These are phyloP conservation scores for Periophthalmodon schlosseri DNA, from an alignment of 2,113 vertebrate species.

Conservation along the genomic window DNA sequence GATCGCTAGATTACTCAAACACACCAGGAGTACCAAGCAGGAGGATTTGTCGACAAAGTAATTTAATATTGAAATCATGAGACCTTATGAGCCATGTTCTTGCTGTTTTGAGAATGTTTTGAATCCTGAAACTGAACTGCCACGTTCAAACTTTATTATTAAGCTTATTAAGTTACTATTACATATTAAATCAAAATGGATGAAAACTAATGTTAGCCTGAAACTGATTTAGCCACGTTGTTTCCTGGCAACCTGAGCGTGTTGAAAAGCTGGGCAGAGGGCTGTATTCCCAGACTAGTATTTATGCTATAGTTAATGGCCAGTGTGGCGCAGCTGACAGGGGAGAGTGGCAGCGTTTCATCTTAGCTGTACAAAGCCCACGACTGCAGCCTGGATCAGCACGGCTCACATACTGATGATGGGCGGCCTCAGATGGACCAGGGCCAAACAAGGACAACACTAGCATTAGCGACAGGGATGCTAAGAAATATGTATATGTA, in stretches of 20 bases:
- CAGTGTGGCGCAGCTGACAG: background rate
- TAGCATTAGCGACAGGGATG: background rate
- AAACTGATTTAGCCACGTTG: background rate
- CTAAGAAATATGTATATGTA: background rate
- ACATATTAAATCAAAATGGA: background rate
- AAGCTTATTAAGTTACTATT: background rate
- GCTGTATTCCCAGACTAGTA: constrained; percentile 1
- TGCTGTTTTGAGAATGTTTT: background rate
- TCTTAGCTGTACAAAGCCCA: background rate
- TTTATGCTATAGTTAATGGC: constrained; percentile 9
- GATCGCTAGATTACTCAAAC: no score
- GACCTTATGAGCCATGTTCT: background rate
- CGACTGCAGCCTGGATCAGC: background rate
- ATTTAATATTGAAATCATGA: background rate
- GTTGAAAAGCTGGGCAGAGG: background rate
- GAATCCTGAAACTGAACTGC: background rate
- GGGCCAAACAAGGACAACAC: background rate
- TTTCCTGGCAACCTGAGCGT: constrained; percentile 7
- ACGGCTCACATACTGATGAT: constrained; percentile 1
- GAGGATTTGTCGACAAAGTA: background rate
- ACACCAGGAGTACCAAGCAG: no score
- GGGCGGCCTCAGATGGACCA: background rate
- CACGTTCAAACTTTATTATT: background rate
- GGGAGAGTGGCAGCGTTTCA: constrained; percentile 10
- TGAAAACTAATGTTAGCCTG: background rate